A percentile compares a stretch with the other conserved stretches of the same genome.
Conservation (phyloP, 1,140 invertebrate species). For the Ooceraea biroi region DNA sequence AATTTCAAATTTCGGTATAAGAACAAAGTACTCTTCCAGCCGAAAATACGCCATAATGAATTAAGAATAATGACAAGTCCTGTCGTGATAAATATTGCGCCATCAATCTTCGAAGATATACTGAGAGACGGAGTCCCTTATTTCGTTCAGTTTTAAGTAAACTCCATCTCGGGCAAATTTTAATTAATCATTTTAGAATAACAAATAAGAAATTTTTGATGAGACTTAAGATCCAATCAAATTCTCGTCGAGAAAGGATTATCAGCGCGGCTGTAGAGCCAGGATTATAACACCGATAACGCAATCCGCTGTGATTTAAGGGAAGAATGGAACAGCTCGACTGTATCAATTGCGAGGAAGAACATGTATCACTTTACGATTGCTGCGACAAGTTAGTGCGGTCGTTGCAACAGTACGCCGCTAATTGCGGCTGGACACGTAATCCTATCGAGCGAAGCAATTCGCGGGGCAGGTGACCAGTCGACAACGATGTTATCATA, state of each 20-base stretch:
- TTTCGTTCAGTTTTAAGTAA: background rate
- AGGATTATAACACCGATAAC: too few relatives aligned
- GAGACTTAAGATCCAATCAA: background rate
- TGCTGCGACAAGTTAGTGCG: slow-evolving; percentile 21
- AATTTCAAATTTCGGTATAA: too few relatives aligned
- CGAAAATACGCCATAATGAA: background rate
- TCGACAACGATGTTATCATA: slow-evolving; percentile 19
- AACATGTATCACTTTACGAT: slow-evolving; percentile 15
- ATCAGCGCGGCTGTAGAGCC: background rate
- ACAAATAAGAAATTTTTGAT: background rate
- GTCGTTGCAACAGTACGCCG: slow-evolving; percentile 15
- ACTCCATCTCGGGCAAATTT: background rate
- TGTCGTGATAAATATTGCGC: background rate
- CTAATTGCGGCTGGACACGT: slow-evolving; percentile 58
- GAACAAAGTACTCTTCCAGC: background rate
- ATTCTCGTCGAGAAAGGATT: background rate
- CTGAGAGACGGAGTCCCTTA: background rate
- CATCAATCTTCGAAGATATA: too few relatives aligned
- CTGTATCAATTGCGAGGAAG: background rate
- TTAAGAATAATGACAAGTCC: too few relatives aligned
- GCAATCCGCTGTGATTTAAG: background rate
- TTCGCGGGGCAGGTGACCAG: slow-evolving; percentile 16
- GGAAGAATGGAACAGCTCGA: background rate
- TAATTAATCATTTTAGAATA: background rate
- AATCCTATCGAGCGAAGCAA: slow-evolving; percentile 62